Base-by-base conservation (phyloP, 2,888 invertebrate genomes). In the Elysia crispata region DNA sequence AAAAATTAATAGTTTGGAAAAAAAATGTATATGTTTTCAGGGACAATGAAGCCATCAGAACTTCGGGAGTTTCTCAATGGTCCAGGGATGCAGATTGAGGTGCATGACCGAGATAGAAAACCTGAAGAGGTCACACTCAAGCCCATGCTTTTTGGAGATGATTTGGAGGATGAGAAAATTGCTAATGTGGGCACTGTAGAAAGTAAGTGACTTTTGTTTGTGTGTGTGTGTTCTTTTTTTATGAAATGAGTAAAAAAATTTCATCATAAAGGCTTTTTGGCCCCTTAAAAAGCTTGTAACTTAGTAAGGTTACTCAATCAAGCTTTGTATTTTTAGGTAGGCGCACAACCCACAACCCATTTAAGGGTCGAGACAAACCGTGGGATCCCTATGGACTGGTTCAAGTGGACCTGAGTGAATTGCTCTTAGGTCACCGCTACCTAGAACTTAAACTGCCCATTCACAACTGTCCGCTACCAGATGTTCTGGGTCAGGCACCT, bases 371-470 rank as follows among this genome's bases (percentile, higher is more conserved):
- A 31, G 87, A 89, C 77, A 89, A 89, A 81, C 88, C 90, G 0
- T 92, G 92, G 92, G 91, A 92, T 80, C 91, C 92, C 0, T 91
- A 89, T 82, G 92, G 92, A 23, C 84, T 91, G 33, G 89, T 90
- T 20, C 87, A 85, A 70, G 83, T 91, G 41, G 90, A 91, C 83
- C 81, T 92, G 62, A 90, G 90, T 0, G 91, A 89, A 70, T 85
- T 92, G 8, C 83, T 91, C 50, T 84, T 90, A 30, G 92, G 92
- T 1, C 89, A 91, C 74, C 84, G 86, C 49, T 87, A 88, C 72
- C 79, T 92, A 41, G 85, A 90, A 73, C 79, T 91, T 23, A 89
- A 87, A 75, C 82, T 90, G 13, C 92, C 91, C 0, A 86, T 92
- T 15, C 89, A 88, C 77, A 89, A 86, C 80, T 90, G 91, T 74